These are phyloP conservation scores for Parnassius mnemosyne DNA, from an alignment of 2,888 invertebrate species.

Conservation along the genomic window DNA sequence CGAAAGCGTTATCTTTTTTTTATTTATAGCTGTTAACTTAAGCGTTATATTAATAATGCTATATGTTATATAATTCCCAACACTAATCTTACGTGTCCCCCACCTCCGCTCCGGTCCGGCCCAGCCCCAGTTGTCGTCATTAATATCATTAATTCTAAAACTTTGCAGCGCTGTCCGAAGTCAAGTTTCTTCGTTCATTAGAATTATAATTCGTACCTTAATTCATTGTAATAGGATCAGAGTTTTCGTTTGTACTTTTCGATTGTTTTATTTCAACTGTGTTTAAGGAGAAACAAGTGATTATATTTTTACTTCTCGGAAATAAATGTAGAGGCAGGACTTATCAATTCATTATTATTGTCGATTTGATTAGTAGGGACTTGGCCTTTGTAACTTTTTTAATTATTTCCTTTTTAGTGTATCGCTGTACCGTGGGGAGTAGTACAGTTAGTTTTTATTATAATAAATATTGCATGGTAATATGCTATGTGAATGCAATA, in stretches of 20 bases:
- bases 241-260: not conserved
- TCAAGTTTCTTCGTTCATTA: not conserved
- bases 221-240: not conserved
- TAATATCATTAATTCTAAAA: slow-evolving; percentile 19
- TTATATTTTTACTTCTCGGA: no score
- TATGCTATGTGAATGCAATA: no score
- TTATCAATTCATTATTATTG: no score
- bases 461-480: no score
- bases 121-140: slow-evolving; percentile 13
- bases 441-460: no score
- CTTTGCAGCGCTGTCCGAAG: slow-evolving; percentile 7
- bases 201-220: slow-evolving; percentile 1
- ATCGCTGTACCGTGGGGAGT: no score
- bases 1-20: not conserved
- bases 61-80: not conserved
- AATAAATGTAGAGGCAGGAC: no score
- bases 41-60: not conserved
- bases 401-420: no score
- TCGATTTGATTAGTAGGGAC: no score
- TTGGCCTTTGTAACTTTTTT: no score
- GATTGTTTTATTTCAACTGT: not conserved
- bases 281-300: not conserved
- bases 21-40: not conserved
- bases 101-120: not conserved
- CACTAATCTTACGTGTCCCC: not conserved